Evolutionary conservation across 2,888 invertebrate genomes (phyloP).

Genomic region (Venusia cambrica): DNA sequence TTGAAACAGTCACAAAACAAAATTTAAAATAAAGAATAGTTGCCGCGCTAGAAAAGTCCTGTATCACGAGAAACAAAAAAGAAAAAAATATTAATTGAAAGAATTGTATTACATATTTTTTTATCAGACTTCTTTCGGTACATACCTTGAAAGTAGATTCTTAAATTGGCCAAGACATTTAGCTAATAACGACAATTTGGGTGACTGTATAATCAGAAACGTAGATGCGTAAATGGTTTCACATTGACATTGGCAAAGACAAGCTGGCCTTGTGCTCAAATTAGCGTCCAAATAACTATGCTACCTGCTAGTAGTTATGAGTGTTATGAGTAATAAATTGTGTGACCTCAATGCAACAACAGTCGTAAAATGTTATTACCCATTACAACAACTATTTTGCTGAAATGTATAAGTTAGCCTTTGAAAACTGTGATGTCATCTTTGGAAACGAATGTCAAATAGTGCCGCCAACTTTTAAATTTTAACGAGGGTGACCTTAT

Average conservation of each 20-base stretch:
- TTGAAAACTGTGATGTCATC: constrained; percentile 49
- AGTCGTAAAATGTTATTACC: constrained; percentile 53
- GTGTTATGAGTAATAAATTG: constrained; percentile 19
- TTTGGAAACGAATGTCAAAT: constrained; percentile 34
- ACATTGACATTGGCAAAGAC: constrained; percentile 36
- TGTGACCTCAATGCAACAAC: constrained; percentile 37
- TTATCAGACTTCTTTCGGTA: too few species aligned
- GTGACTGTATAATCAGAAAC: constrained; percentile 19
- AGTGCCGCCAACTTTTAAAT: constrained; percentile 34
- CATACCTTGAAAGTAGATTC: constrained; percentile 9
- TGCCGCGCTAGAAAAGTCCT: too few species aligned
- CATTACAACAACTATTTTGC: constrained; percentile 34
- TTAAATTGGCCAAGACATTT: constrained; percentile 15
- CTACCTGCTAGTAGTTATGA: constrained; percentile 27
- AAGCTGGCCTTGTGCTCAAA: constrained; percentile 32
- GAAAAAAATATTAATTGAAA: too few species aligned
- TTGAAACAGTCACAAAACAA: too few species aligned
- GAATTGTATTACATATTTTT: too few species aligned
- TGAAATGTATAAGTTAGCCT: constrained; percentile 35
- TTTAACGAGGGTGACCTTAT: constrained; percentile 31
- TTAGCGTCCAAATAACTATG: constrained; percentile 33
- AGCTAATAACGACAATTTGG: constrained; percentile 20
- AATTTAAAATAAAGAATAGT: too few species aligned
- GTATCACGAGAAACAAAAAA: too few species aligned
- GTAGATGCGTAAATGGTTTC: constrained; percentile 18